phyloP scores from a whole-genome alignment of 2,888 invertebrate genomes.

The Spodoptera littoralis region DNA sequence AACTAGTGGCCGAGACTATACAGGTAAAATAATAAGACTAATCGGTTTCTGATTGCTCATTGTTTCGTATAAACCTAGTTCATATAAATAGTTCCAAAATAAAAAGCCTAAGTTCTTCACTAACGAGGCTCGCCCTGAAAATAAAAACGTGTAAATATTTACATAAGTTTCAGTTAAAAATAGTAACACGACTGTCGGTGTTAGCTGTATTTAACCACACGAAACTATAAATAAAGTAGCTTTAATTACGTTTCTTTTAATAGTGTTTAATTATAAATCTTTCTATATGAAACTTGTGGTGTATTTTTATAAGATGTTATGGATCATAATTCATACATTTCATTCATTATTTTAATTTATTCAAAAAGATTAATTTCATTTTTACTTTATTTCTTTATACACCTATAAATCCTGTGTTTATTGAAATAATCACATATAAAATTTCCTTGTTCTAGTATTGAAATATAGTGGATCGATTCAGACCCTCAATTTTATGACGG shows the following conservation, averaged over 20 bases:
- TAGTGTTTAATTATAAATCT: constrained; percentile 25
- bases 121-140: constrained; percentile 30
- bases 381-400: background rate
- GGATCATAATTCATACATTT: too few relatives aligned
- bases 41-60: constrained; percentile 25
- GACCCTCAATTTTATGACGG: constrained; percentile 16
- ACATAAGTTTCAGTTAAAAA: constrained; percentile 21
- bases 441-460: constrained; percentile 3
- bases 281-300: background rate
- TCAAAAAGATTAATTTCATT: background rate
- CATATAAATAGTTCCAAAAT: constrained; percentile 4
- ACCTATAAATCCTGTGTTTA: too few relatives aligned
- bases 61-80: constrained; percentile 13
- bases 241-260: constrained; percentile 32
- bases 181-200: constrained; percentile 24
- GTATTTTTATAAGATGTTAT: too few relatives aligned
- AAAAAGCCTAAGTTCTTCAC: background rate
- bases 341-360: background rate
- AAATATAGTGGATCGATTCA: constrained; percentile 14
- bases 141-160: constrained; percentile 32
- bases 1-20: too few relatives aligned
- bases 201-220: constrained; percentile 15
- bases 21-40: constrained; percentile 6
- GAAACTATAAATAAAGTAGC: constrained; percentile 24
- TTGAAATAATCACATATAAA: background rate